Evolutionary conservation across 2,113 vertebrate species (phyloP), one percentile per base, ranked within the genome.

Genomic region (Lagopus leucura): DNA sequence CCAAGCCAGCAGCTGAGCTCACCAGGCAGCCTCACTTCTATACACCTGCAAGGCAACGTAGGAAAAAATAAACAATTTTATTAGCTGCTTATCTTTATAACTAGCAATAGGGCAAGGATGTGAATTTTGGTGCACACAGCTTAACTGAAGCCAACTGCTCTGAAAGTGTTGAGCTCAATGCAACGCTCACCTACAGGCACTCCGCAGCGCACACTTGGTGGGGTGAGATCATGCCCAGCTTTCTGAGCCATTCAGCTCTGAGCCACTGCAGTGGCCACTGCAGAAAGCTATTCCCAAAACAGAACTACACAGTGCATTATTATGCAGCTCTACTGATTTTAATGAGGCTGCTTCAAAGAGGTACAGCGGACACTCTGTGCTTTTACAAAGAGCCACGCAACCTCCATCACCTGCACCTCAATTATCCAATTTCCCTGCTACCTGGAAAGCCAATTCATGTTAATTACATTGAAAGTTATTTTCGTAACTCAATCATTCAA

Each of bases 381-480:
- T 86, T 89, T 88, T 18, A 83, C 43, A 86, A 83, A 91, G n/a
- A 81, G 73, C 82, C 0, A 0, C 27, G 58, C 76, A 91, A 45
- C 57, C 70, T 88, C 76, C 3, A 0, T 63, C 93, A 76, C 48
- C 90, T 82, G 80, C 61, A 84, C 91, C 71, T 91, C 93, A 91
- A 78, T 95, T 94, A 96, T 75, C 70, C 93, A 82, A 94, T 95
- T 92, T 94, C 90, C 87, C 85, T 3, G 0, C 38, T 75, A 93
- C 64, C 79, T 81, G 93, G 66, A 72, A 90, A 78, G 36, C 73
- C 63, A 79, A 36, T 47, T 30, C 66, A 63, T 63, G 54, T 63
- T 94, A 94, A 95, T 95, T 86, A 82, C 80, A 90, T 11, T 0
- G 1, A 82, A 94, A 95, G 93, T 92, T 96, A 94, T 92, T 94